Evolutionary conservation across 1,140 invertebrate species (phyloP).

Genomic region (Geopemphigus sp.): DNA sequence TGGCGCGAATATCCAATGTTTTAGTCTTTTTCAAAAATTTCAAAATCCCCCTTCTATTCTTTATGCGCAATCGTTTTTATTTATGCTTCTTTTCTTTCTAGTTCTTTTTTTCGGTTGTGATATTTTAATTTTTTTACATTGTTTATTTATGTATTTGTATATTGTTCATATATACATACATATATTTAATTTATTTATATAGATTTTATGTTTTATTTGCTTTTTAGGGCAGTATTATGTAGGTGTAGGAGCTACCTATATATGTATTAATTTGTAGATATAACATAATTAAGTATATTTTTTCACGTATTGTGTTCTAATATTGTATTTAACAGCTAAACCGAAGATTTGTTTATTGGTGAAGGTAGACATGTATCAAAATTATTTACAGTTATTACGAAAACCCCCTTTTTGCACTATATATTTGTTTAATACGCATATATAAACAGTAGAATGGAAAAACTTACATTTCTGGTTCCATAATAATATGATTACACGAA

Average conservation of each 20-base stretch:
- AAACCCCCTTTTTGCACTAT: conserved; percentile 25
- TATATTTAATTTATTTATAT: not conserved
- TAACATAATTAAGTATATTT: conserved; percentile 45
- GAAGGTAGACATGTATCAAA: conserved; percentile 39
- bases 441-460: conserved; percentile 16
- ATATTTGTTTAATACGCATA: conserved; percentile 10
- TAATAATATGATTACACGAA: conserved; percentile 2
- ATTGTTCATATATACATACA: not conserved
- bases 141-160: conserved; percentile 26
- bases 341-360: conserved; percentile 39
- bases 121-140: conserved; percentile 23
- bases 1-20: conserved; percentile 9
- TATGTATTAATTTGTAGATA: conserved; percentile 34
- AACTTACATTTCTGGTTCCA: conserved; percentile 20
- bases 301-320: conserved; percentile 49
- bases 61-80: conserved; percentile 11
- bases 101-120: conserved; percentile 39
- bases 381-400: not conserved
- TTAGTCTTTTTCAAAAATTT: conserved; percentile 8
- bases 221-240: conserved; percentile 14
- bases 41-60: not conserved
- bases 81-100: conserved; percentile 18
- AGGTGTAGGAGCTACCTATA: conserved; percentile 45
- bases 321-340: conserved; percentile 48
- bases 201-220: conserved; percentile 19